phyloP scores from a whole-genome alignment of 2,113 vertebrate species.

The Orcinus orca region DNA sequence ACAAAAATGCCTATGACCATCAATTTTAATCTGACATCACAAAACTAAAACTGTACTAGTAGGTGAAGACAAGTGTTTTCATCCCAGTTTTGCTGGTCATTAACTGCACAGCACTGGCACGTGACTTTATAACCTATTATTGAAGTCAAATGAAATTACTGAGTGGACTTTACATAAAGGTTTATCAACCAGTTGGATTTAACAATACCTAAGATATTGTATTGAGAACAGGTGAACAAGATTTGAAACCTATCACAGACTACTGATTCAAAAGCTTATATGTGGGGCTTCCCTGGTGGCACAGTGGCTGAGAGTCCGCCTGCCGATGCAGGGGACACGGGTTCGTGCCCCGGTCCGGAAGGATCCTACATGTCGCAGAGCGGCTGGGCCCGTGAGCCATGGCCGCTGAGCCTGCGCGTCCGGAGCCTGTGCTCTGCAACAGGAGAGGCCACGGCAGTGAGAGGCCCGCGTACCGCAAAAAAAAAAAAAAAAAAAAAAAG shows the following conservation, averaged over 20 bases:
- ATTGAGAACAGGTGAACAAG: background rate
- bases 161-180: background rate
- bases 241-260: background rate
- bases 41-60: background rate
- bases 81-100: background rate
- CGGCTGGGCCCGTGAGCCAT: too few species aligned
- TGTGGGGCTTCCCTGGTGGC: too few species aligned
- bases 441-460: too few species aligned
- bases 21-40: background rate
- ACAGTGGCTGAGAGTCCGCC: too few species aligned
- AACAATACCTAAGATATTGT: background rate
- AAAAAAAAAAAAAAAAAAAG: background rate
- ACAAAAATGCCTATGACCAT: background rate
- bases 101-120: background rate
- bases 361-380: too few species aligned
- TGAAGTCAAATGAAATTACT: slow-evolving; percentile 6
- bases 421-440: too few species aligned
- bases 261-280: background rate
- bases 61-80: background rate
- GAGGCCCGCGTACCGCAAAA: too few species aligned
- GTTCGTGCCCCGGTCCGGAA: too few species aligned
- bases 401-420: too few species aligned
- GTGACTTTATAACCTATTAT: background rate
- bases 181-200: background rate
- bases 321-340: too few species aligned